Evolutionary conservation across 2,113 vertebrate species (phyloP), one percentile per base, ranked within the genome.

Genomic region (Euleptes europaea): DNA sequence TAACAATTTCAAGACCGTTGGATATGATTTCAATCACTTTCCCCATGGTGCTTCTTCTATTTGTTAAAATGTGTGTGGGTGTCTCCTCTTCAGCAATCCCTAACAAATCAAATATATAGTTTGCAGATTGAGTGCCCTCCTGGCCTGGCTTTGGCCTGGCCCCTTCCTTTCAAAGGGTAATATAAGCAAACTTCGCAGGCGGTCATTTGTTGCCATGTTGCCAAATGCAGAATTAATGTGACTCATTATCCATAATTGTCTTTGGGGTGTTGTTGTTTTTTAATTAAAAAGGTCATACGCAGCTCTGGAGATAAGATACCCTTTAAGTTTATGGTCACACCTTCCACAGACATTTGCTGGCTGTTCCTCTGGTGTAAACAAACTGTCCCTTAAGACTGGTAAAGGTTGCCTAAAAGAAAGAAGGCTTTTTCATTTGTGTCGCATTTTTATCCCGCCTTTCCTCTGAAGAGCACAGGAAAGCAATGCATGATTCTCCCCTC

Each of bases 201-300:
- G 76, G 40, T 80, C 65, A 69, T 13, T 66, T 33, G 47, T 33
- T 78, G 63, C 84, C 26, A 44, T 74, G 80, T 23, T 81, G 77
- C 67, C 74, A 88, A 69, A 57, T 47, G 67, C 80, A 89, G 86
- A 90, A 91, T 87, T 76, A 90, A 92, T 92, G 23, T 73, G 69
- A 72, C 83, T 91, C 40, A 85, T 90, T 93, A 92, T 84, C 51
- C 82, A 87, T 91, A 86, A 91, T 89, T 63, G 88, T 38, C 40
- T 84, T 88, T 28, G 60, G 78, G 31, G 63, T 11, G 26, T 38
- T 13, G 4, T 54, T 40, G 19, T 60, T 71, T 57, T 91, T 81
- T 89, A 89, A 75, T 89, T 88, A 42, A 70, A 70, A 92, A 92
- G 84, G 88, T 92, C 88, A 86, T 31, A 17, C 83, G 74, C 21